These are phyloP conservation scores for Stenolophus ochropezus DNA, from an alignment of 2,888 invertebrate genomes.

Conservation along the genomic window DNA sequence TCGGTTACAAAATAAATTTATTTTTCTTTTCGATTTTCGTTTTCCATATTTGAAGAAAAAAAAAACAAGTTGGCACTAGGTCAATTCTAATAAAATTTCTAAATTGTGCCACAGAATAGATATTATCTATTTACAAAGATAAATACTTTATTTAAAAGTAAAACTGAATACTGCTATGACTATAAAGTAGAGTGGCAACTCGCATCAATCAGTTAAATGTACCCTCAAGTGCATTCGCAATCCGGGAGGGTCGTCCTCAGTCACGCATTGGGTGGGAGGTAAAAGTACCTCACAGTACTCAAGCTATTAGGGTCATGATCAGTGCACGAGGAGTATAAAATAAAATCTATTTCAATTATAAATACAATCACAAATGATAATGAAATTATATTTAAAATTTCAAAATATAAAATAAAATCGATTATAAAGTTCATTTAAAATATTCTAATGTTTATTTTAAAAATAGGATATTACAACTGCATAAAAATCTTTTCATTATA, in stretches of 20 bases:
- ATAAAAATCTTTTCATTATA: no score
- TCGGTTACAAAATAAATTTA: no score
- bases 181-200: not conserved
- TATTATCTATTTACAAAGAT: not conserved
- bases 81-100: no score
- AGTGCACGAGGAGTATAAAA: not conserved
- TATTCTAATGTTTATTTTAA: no score
- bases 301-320: slow-evolving; percentile 3
- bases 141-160: not conserved
- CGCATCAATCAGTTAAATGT: not conserved
- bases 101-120: no score
- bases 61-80: no score
- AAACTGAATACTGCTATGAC: not conserved
- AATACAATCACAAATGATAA: no score
- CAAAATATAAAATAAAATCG: no score
- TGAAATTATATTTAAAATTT: not conserved
- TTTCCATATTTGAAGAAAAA: no score
- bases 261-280: not conserved
- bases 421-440: no score
- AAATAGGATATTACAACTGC: no score
- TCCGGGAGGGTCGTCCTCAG: not conserved
- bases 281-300: not conserved
- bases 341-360: not conserved
- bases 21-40: no score
- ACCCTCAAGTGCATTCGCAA: not conserved